Evolutionary conservation across 2,888 invertebrate species (phyloP), one percentile per base, ranked within the genome.

Genomic region (Phalera bucephala): DNA sequence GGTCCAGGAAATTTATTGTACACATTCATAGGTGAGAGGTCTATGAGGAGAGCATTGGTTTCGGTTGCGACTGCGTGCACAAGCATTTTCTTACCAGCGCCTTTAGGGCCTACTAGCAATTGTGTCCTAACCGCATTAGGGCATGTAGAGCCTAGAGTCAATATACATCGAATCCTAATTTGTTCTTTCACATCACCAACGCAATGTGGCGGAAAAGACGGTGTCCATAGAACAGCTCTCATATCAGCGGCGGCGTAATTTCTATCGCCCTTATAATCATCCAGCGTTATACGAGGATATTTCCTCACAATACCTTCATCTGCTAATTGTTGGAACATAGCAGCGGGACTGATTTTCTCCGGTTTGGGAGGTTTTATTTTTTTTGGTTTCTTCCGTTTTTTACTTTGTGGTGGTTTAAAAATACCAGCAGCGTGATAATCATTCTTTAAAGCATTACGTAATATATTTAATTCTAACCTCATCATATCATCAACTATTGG

Each of bases 31-130:
- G 95, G 93, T 0, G 95, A 93, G 8, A 96, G 77, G 62, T 96
- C 95, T 66, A 96, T 94, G 8, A 96, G 73, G 25, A 95, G 92
- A 2, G 95, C 93, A 31, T 93, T 93, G 0, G 94, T 91, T 79
- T 95, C 95, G 1, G 92, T 92, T 48, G 95, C 95, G 15, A 96
- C 88, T 0, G 95, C 94, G 56, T 95, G 91, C 0, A 93, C 91
- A 33, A 96, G 75, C 43, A 94, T 90, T 60, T 91, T 92, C 75
- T 96, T 96, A 0, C 96, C 96, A 20, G 91, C 88, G 15, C 91
- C 91, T 31, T 91, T 85, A 0, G 95, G 93, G 0, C 96, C 96
- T 15, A 92, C 92, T 12, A 96, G 83, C 33, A 95, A 72, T 12
- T 95, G 91, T 0, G 94, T 92, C 70, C 90, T 88, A 5, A 82